Evolutionary conservation across 2,888 invertebrate genomes (phyloP).

Genomic region (Malachius bipustulatus): DNA sequence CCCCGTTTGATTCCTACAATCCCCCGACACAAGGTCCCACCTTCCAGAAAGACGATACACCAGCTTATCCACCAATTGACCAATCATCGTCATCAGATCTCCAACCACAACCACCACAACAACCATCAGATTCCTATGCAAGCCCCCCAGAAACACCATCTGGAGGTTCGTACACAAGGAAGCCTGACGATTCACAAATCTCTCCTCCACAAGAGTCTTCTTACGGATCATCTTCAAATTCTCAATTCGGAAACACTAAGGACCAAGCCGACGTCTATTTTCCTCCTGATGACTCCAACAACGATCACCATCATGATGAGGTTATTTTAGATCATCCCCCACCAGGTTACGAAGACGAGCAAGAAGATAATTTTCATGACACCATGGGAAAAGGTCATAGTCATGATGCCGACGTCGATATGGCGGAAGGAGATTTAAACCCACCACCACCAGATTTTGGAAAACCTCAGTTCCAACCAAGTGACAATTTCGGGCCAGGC

Average conservation of each 20-base stretch:
- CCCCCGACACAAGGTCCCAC: conserved; percentile 22
- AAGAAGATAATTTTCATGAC: conserved; percentile 16
- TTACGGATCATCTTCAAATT: background rate
- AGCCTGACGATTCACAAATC: background rate
- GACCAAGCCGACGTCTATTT: background rate
- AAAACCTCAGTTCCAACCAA: conserved; percentile 13
- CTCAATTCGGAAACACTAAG: conserved; percentile 17
- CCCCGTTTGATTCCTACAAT: conserved; percentile 30
- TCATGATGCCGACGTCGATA: conserved; percentile 26
- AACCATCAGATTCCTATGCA: too few relatives aligned
- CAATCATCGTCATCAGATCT: background rate
- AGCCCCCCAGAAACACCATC: background rate
- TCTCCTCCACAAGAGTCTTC: conserved; percentile 4
- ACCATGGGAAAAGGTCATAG: conserved; percentile 31
- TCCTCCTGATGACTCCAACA: conserved; percentile 8
- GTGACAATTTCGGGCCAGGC: background rate
- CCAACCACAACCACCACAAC: background rate
- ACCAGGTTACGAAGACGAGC: conserved; percentile 24
- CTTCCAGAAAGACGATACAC: conserved; percentile 15
- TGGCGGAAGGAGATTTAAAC: conserved; percentile 33
- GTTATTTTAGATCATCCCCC: conserved; percentile 20
- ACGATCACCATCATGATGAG: conserved; percentile 14
- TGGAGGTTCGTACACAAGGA: background rate
- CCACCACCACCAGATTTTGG: conserved; percentile 33
- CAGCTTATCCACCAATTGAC: conserved; percentile 14